Conservation (phyloP, 2,113 vertebrate species). For the Neolamprologus falcicula region DNA sequence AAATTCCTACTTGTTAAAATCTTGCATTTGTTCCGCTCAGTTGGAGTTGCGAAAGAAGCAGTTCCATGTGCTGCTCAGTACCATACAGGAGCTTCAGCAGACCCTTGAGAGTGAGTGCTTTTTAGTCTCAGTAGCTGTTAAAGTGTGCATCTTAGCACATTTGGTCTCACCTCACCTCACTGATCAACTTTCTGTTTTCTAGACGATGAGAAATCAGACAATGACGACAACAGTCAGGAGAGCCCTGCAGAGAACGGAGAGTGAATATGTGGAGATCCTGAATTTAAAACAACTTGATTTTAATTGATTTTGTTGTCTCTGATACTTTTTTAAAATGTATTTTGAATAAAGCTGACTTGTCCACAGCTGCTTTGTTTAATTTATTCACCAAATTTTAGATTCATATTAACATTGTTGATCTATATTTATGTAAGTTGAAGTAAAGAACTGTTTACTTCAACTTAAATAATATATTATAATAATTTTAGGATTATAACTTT, state of each 20-base stretch:
- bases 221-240: slow-evolving; percentile 81
- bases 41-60: slow-evolving; percentile 95
- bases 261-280: slow-evolving; percentile 34
- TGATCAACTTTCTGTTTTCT: slow-evolving; percentile 5
- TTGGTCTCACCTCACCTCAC: not conserved
- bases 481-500: rapidly evolving
- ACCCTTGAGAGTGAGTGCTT: slow-evolving; percentile 90
- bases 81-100: slow-evolving; percentile 97
- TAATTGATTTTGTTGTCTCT: not conserved
- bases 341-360: slow-evolving; percentile 54
- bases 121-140: not conserved
- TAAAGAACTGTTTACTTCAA: not conserved
- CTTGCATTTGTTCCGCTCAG: slow-evolving; percentile 50
- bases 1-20: not conserved
- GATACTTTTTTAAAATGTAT: slow-evolving; percentile 31
- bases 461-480: not conserved
- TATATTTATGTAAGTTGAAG: not conserved
- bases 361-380: not conserved
- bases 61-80: slow-evolving; percentile 95
- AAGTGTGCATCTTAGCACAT: not conserved
- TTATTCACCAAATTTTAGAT: not conserved
- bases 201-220: slow-evolving; percentile 96
- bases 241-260: slow-evolving; percentile 75
- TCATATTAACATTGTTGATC: not conserved
- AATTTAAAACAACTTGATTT: not conserved